phyloP scores from a whole-genome alignment of 2,888 invertebrate species.

The Arge pagana region DNA sequence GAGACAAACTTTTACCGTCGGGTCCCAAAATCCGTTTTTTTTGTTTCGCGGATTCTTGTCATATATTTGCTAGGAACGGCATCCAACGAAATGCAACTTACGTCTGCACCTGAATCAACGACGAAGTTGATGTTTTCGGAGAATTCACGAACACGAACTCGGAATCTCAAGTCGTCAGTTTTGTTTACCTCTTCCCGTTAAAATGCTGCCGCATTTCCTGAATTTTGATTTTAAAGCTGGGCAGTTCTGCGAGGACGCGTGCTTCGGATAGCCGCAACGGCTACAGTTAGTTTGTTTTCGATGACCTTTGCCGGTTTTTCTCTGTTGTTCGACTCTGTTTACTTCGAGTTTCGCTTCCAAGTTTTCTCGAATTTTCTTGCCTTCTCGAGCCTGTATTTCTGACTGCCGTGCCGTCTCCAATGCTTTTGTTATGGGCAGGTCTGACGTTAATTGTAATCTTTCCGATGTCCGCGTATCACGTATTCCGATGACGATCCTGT shows the following conservation, averaged over 20 bases:
- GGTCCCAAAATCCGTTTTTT: conserved; percentile 24
- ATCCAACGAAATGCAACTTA: conserved; percentile 22
- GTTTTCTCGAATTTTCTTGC: conserved; percentile 16
- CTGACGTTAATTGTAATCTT: conserved; percentile 25
- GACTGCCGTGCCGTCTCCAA: conserved; percentile 16
- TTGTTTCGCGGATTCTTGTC: no score
- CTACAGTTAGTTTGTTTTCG: conserved; percentile 17
- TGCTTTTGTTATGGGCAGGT: conserved; percentile 24
- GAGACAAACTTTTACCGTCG: conserved; percentile 25
- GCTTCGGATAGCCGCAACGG: conserved; percentile 20
- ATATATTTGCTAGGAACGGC: no score
- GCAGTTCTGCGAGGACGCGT: conserved; percentile 23
- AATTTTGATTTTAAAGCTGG: conserved; percentile 31
- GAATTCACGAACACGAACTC: no score
- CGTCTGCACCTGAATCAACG: conserved; percentile 28
- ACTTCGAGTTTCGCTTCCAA: conserved; percentile 8
- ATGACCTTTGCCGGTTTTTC: no score
- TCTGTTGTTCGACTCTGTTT: conserved; percentile 1
- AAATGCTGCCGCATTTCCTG: conserved; percentile 29
- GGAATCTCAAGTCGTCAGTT: no score
- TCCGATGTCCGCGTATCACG: conserved; percentile 29
- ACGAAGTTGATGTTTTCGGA: conserved; percentile 14
- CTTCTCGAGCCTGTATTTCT: conserved; percentile 11
- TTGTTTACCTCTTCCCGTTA: no score
- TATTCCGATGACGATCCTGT: conserved; percentile 36